phyloP scores from a whole-genome alignment of 2,113 vertebrate species.

The Dicaeum eximium region DNA sequence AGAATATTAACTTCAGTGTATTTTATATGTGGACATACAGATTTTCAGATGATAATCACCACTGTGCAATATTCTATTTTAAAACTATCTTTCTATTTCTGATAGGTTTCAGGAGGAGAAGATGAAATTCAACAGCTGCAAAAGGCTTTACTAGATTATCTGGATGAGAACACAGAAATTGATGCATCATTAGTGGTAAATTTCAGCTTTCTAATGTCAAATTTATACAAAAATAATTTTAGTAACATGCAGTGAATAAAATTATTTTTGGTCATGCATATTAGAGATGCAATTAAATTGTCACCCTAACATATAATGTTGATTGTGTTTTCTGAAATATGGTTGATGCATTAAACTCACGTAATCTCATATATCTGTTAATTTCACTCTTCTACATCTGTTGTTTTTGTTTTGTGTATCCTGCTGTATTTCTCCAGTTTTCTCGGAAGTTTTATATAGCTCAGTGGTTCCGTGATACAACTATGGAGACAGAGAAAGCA shows the following conservation, averaged over 20 bases:
- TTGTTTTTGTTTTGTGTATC: neutral
- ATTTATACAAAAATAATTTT: neutral
- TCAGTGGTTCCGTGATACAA: neutral
- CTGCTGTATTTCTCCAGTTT: neutral
- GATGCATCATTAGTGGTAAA: conserved; percentile 90
- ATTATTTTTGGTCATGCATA: neutral
- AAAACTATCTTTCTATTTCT: neutral
- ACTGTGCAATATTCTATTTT: neutral
- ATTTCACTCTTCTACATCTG: neutral
- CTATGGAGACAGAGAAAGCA: neutral
- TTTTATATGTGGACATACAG: neutral
- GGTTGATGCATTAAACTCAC: neutral
- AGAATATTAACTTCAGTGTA: neutral
- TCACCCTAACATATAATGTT: neutral
- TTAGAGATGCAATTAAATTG: neutral
- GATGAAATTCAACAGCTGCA: conserved; percentile 95
- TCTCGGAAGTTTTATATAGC: neutral
- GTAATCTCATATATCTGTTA: neutral
- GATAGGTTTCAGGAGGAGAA: conserved; percentile 72
- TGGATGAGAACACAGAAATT: conserved; percentile 89
- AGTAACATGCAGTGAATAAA: neutral
- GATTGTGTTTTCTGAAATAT: neutral
- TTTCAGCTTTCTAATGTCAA: neutral
- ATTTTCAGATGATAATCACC: neutral
- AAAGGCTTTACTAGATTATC: conserved; percentile 91